These are phyloP conservation scores for Ceuthmochares aereus DNA, from an alignment of 2,113 vertebrate genomes.

Conservation along the genomic window DNA sequence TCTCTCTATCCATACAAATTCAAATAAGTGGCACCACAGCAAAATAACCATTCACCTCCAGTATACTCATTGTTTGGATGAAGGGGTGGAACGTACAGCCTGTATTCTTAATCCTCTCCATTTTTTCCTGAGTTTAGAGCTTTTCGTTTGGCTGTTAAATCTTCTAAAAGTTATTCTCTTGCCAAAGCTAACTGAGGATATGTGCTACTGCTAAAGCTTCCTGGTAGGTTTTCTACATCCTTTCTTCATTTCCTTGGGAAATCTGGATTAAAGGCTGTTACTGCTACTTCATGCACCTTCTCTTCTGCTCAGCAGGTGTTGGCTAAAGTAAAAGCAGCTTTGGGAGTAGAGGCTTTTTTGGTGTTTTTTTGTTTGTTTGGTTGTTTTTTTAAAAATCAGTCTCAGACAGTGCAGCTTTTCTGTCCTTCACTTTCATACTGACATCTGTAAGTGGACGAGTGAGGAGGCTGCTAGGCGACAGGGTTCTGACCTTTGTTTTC, in stretches of 20 bases:
- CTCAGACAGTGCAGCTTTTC: not conserved
- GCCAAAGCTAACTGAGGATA: not conserved
- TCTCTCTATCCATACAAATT: not conserved
- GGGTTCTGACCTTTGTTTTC: not conserved
- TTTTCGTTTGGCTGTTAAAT: no score
- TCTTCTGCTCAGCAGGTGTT: not conserved
- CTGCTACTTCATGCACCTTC: not conserved
- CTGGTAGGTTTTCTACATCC: not conserved
- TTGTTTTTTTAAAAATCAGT: not conserved
- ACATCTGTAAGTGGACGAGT: not conserved
- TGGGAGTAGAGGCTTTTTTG: not conserved
- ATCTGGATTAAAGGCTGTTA: not conserved
- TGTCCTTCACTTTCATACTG: not conserved
- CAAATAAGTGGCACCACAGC: not conserved
- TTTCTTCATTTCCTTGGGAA: not conserved
- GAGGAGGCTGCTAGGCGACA: not conserved
- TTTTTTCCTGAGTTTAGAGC: not conserved
- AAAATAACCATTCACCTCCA: not conserved
- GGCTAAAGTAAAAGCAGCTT: not conserved
- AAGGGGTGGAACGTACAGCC: rapidly evolving
- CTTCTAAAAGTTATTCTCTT: not conserved
- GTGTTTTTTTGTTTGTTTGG: not conserved
- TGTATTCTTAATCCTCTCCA: not conserved
- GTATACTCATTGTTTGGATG: not conserved
- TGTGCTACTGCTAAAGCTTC: not conserved